These are phyloP conservation scores for Chelidonichthys spinosus DNA, from an alignment of 2,797 vertebrate species.

Conservation along the genomic window DNA sequence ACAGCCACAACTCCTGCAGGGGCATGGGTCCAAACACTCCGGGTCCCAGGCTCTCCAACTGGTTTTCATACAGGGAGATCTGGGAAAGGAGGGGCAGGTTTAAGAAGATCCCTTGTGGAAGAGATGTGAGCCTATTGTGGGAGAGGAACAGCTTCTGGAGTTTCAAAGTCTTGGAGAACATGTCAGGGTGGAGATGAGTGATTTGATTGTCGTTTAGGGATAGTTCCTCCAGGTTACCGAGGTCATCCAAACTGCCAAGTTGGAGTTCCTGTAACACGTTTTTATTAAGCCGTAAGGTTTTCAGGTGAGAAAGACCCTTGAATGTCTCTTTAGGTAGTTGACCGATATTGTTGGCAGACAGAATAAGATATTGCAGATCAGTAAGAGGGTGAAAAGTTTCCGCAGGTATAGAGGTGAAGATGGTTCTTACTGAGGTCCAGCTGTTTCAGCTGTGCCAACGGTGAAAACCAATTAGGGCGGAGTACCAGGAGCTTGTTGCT, in stretches of 20 bases:
- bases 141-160: conserved; percentile 91
- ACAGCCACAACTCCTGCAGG: conserved; percentile 91
- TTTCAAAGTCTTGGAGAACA: conserved; percentile 86
- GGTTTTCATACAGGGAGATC: conserved; percentile 90
- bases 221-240: conserved; percentile 87
- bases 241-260: conserved; percentile 81
- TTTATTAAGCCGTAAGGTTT: conserved; percentile 86
- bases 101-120: conserved; percentile 88
- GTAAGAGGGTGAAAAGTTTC: conserved; percentile 82
- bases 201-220: conserved; percentile 91
- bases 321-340: conserved; percentile 83
- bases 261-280: conserved; percentile 88
- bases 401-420: conserved; percentile 65
- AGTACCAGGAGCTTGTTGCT: conserved; percentile 85
- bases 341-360: conserved; percentile 87
- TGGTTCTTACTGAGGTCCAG: conserved; percentile 79
- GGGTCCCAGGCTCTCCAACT: conserved; percentile 82
- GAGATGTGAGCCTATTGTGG: conserved; percentile 85
- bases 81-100: conserved; percentile 84
- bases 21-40: conserved; percentile 88
- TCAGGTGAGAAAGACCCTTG: conserved; percentile 84
- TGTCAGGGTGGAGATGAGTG: conserved; percentile 78
- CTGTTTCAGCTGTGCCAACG: conserved; percentile 39
- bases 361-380: conserved; percentile 82
- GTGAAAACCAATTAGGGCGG: conserved; percentile 73